Percentiles rank a stretch among this genome's conserved stretches.
Evolutionary conservation across 1,140 invertebrate species (phyloP).

Genomic region (Trinorchestia longiramus): DNA sequence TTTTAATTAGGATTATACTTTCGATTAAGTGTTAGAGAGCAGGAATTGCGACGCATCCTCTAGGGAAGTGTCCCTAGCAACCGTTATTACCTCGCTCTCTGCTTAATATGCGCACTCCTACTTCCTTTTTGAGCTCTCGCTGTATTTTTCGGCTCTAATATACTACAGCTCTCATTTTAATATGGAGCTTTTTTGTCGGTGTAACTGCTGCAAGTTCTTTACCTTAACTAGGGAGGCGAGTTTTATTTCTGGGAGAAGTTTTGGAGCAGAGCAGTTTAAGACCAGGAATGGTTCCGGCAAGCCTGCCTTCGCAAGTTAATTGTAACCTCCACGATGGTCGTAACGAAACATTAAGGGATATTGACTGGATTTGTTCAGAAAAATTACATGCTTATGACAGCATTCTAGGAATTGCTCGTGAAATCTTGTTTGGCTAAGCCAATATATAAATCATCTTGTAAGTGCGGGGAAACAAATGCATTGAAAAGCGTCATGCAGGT

Average conservation of each 20-base stretch:
- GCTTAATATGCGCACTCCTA: slow-evolving; percentile 39
- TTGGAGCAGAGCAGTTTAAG: neutral
- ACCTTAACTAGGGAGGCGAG: neutral
- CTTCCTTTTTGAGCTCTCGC: slow-evolving; percentile 44
- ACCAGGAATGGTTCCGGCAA: slow-evolving; percentile 22
- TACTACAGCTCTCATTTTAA: slow-evolving; percentile 49
- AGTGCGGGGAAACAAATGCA: neutral
- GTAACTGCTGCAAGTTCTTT: slow-evolving; percentile 51
- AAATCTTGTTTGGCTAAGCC: neutral
- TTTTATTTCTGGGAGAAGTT: slow-evolving; percentile 35
- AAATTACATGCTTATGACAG: neutral
- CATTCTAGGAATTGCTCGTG: neutral
- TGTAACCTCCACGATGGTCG: neutral
- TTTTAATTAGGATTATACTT: neutral
- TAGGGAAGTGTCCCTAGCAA: neutral
- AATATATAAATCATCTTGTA: neutral
- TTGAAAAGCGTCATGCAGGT: neutral
- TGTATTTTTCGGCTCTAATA: neutral
- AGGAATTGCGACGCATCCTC: neutral
- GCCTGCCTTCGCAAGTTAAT: neutral
- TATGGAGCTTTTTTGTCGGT: slow-evolving; percentile 27
- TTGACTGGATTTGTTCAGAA: neutral
- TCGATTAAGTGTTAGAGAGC: neutral
- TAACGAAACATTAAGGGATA: slow-evolving; percentile 8
- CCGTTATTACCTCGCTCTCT: neutral